Evolutionary conservation across 2,797 vertebrate genomes (phyloP), one percentile per base, ranked within the genome.

Genomic region (Sebastes baramenuke): DNA sequence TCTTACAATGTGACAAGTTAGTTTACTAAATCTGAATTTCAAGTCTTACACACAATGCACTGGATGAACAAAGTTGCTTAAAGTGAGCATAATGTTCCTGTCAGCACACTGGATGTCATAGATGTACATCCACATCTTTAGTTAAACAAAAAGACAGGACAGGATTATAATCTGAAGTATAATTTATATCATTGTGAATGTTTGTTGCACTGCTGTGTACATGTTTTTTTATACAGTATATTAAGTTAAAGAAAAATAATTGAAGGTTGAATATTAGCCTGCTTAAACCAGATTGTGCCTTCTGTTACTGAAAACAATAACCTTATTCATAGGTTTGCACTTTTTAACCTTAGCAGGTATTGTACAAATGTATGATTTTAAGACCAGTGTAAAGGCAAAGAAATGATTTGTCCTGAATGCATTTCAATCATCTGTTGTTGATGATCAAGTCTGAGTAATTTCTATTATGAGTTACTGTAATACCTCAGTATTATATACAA

Each of bases 401-500:
- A 75, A 62, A 72, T 6, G 3, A 36, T 65, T 60, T 71, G 49
- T 27, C 18, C 16, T 80, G 18, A 81, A 72, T 77, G 34, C 32
- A 27, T 59, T 72, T 58, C 64, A 88, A 72, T 85, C 49, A 76
- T 66, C 7, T 79, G 11, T 58, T 69, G 34, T 55, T 66, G 56
- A 38, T 62, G 13, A 42, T 46, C 5, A 84, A 42, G 8, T 72
- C 14, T 55, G 2, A 80, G 74, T 54, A 29, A 67, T 71, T 67
- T 11, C 22, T 65, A 4, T 59, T 5, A 32, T 30, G 59, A 42
- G 27, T 78, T 78, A 59, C 72, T 82, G 64, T 68, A 83, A 83
- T 91, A 90, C 82, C 87, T 91, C 85, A 84, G 55, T 81, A 76
- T 85, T 81, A 29, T 78, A 72, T n/a, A 74, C 60, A 86, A 72